Evolutionary conservation across 1,140 invertebrate species (phyloP).

Genomic region (Macrobrachium nipponense): DNA sequence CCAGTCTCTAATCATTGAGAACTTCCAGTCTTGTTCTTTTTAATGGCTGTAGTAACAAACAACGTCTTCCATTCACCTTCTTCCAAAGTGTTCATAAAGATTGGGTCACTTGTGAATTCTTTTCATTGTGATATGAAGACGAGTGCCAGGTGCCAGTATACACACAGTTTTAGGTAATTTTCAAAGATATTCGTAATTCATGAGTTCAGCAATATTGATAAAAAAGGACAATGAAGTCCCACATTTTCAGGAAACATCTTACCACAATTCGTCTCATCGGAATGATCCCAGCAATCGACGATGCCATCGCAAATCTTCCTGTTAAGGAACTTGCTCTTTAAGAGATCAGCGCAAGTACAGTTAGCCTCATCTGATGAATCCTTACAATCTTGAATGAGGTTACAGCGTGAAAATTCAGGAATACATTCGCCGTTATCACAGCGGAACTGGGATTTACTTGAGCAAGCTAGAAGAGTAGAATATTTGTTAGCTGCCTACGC

Average conservation of each 20-base stretch:
- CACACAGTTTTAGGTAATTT: too few species aligned
- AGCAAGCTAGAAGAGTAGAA: constrained; percentile 2
- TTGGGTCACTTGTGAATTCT: too few species aligned
- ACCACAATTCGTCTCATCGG: constrained; percentile 84
- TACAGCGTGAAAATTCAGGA: constrained; percentile 77
- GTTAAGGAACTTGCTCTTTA: constrained; percentile 73
- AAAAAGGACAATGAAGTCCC: background rate
- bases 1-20: too few species aligned
- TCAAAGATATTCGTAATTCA: too few species aligned
- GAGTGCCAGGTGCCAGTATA: too few species aligned
- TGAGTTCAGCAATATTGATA: background rate
- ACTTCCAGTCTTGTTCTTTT: too few species aligned
- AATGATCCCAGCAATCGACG: constrained; percentile 83
- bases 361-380: constrained; percentile 79
- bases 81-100: too few species aligned
- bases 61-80: too few species aligned
- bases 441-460: constrained; percentile 45
- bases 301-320: constrained; percentile 85
- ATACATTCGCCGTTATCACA: constrained; percentile 75
- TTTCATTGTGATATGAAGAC: too few species aligned
- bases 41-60: too few species aligned
- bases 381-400: constrained; percentile 80
- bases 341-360: constrained; percentile 83
- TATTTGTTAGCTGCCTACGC: too few species aligned
- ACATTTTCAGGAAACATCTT: constrained; percentile 65